Conservation (phyloP, 2,888 invertebrate genomes). For the Brassicogethes aeneus region DNA sequence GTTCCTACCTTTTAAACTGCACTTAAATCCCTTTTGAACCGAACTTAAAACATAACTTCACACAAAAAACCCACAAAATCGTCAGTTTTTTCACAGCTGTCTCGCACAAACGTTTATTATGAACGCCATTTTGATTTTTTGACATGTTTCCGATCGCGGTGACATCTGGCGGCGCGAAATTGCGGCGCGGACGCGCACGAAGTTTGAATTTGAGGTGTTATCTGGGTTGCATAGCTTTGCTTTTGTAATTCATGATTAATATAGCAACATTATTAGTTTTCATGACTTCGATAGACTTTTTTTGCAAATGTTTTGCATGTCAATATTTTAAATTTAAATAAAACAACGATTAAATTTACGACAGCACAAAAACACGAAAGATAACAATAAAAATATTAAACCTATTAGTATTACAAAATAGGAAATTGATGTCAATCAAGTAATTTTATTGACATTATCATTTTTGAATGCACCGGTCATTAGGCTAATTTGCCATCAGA, state of each 20-base stretch:
- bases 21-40: not conserved
- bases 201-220: not conserved
- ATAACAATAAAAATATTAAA: too few relatives aligned
- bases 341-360: too few relatives aligned
- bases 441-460: too few relatives aligned
- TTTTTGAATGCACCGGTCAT: too few relatives aligned
- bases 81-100: conserved; percentile 18
- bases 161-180: not conserved
- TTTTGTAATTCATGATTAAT: not conserved
- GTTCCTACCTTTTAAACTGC: not conserved
- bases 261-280: not conserved
- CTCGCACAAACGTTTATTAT: conserved; percentile 2
- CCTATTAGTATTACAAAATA: too few relatives aligned
- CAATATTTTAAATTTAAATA: too few relatives aligned
- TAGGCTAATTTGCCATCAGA: too few relatives aligned
- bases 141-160: not conserved
- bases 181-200: not conserved
- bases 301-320: too few relatives aligned
- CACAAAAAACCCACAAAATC: conserved; percentile 12
- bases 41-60: conserved; percentile 10
- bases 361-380: too few relatives aligned
- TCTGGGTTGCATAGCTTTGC: not conserved
- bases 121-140: not conserved
- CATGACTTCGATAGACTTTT: too few relatives aligned
- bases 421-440: too few relatives aligned